Percentiles rank a stretch among this genome's conserved stretches.
These are phyloP conservation scores for Nephrotoma appendiculata DNA, from an alignment of 2,888 invertebrate genomes.

Conservation along the genomic window DNA sequence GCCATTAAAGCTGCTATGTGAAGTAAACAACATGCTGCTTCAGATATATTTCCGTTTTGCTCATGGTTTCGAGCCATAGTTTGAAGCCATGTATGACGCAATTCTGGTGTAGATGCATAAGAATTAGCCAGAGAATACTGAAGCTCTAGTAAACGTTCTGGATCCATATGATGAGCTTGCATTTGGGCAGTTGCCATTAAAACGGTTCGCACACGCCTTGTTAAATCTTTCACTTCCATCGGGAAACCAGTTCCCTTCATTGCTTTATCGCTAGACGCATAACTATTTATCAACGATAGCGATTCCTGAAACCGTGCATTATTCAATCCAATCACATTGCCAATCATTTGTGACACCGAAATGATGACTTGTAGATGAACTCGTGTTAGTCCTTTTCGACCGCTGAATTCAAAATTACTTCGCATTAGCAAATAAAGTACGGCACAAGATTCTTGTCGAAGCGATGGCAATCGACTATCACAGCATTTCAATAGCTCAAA, in stretches of 20 bases:
- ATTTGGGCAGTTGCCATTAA: constrained; percentile 89
- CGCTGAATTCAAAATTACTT: constrained; percentile 83
- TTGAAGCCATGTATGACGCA: constrained; percentile 91
- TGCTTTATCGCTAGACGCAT: constrained; percentile 82
- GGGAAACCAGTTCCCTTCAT: constrained; percentile 90
- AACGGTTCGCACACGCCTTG: constrained; percentile 84
- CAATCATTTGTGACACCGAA: constrained; percentile 86
- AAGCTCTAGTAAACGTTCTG: constrained; percentile 79
- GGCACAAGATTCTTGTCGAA: constrained; percentile 83
- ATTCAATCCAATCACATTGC: constrained; percentile 78
- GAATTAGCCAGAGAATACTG: constrained; percentile 87
- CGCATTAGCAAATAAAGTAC: constrained; percentile 85
- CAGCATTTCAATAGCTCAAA: constrained; percentile 69
- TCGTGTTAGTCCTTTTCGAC: constrained; percentile 67
- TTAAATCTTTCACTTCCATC: constrained; percentile 82
- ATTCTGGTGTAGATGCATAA: constrained; percentile 85
- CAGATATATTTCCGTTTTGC: constrained; percentile 70
- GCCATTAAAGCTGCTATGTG: constrained; percentile 93
- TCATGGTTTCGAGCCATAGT: constrained; percentile 82
- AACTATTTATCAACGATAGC: constrained; percentile 81
- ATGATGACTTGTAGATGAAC: constrained; percentile 92
- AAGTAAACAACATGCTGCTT: constrained; percentile 89
- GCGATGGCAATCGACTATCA: constrained; percentile 68
- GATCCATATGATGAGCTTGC: constrained; percentile 78
- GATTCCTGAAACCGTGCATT: constrained; percentile 93